Base-by-base conservation (phyloP, 2,797 vertebrate genomes). In the Protonibea diacanthus region DNA sequence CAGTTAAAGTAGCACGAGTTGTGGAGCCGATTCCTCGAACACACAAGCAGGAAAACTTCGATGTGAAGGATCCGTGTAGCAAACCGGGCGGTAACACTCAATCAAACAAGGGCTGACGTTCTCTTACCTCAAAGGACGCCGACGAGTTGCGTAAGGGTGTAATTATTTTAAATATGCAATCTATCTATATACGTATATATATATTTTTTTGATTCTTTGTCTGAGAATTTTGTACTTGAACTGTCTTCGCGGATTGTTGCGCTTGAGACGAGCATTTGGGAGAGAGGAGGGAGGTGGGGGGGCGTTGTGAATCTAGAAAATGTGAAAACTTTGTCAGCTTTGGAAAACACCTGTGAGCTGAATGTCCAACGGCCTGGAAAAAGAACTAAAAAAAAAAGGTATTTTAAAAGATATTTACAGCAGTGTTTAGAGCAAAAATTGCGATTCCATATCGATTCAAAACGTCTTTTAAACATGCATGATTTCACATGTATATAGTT, bases 141-240 rank as follows among this genome's bases (percentile, higher is more conserved):
- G 52, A 51, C 51, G 58, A 86, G 69, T 33, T 38, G 48, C 40
- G 52, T 60, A 56, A 82, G 74, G 67, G 51, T 85, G 25, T 72
- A 74, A 85, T 78, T 73, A 74, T 88, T 84, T 82, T 81, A 90
- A 38, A 89, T 90, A 91, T 92, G 91, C 85, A 93, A 85, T 83
- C 76, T 49, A 85, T 81, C 78, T 74, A 84, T 79, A 77, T 73
- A 80, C 12, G 45, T 73, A 29, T 88, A 42, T 78, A 58, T 74
- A 42, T 59, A 21, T 59, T 87, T 83, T 83, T 82, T 78, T 52
- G 83, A 83, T 71, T 89, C 58, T 87, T 73, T 86, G 67, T 86
- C 68, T 76, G 81, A 81, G 68, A 74, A 89, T 94, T 94, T 94
- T 94, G 85, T 93, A 94, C 90, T 90, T 90, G 67, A 82, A 82